Evolutionary conservation across 1,140 invertebrate species (phyloP).

Genomic region (Bombus difficillimus): DNA sequence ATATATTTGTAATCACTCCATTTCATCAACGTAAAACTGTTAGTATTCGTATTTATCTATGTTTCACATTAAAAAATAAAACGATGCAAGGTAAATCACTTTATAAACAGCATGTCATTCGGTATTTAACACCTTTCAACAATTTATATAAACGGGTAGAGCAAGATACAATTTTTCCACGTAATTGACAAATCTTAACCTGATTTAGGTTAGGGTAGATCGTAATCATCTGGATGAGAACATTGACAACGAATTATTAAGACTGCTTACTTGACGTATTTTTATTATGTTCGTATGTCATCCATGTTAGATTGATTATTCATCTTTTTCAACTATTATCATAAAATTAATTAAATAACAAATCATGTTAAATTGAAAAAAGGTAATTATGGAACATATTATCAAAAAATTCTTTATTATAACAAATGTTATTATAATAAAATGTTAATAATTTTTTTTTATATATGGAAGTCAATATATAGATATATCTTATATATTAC

Average conservation of each 20-base stretch:
- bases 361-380: neutral
- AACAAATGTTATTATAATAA: neutral
- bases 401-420: neutral
- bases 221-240: slow-evolving; percentile 37
- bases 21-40: slow-evolving; percentile 1
- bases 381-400: neutral
- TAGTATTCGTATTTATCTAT: slow-evolving; percentile 21
- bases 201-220: slow-evolving; percentile 50
- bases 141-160: slow-evolving; percentile 1
- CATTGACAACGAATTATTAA: slow-evolving; percentile 18
- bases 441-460: neutral
- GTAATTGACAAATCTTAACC: slow-evolving; percentile 33
- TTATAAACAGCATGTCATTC: slow-evolving; percentile 13
- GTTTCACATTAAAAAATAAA: neutral
- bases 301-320: neutral
- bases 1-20: slow-evolving; percentile 22
- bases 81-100: slow-evolving; percentile 14
- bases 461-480: neutral
- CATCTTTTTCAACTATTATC: no score
- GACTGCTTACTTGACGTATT: neutral
- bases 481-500: no score
- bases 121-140: neutral
- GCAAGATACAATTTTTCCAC: neutral
- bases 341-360: neutral
- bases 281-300: neutral